A percentile compares a stretch with the other conserved stretches of the same genome.
Evolutionary conservation across 2,888 invertebrate genomes (phyloP).

Genomic region (Parapristionchus giblindavisi): DNA sequence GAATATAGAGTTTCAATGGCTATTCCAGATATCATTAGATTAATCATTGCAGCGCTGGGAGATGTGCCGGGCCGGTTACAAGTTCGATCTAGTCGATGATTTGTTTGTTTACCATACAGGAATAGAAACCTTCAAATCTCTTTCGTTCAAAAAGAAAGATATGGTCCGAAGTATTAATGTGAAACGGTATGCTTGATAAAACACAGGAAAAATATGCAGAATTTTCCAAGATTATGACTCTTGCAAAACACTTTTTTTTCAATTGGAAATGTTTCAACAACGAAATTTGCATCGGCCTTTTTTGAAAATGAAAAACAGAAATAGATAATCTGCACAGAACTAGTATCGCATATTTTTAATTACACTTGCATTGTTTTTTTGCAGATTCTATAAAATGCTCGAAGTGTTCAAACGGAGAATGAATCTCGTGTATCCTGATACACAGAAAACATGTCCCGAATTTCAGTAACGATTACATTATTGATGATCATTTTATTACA

Average conservation of each 20-base stretch:
- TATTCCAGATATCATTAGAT: neutral
- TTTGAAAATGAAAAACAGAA: too few species aligned
- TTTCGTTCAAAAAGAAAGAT: conserved; percentile 3
- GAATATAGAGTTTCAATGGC: neutral
- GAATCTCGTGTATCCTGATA: neutral
- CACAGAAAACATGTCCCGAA: neutral
- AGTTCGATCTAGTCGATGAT: conserved; percentile 45
- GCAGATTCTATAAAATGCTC: too few species aligned
- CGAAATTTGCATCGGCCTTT: too few species aligned
- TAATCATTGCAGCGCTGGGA: conserved; percentile 47
- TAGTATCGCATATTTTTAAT: too few species aligned
- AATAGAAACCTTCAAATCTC: neutral
- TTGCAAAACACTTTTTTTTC: too few species aligned
- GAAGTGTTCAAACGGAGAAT: conserved; percentile 5
- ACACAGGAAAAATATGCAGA: neutral
- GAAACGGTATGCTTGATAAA: neutral
- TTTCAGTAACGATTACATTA: too few species aligned
- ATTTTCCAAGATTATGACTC: too few species aligned
- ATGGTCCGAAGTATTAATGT: neutral
- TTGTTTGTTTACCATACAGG: conserved; percentile 50
- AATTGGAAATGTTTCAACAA: too few species aligned
- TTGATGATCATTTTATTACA: too few species aligned
- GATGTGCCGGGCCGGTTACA: conserved; percentile 48
- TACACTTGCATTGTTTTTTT: too few species aligned
- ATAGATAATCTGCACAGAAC: too few species aligned